Conservation (phyloP, 2,113 vertebrate genomes). For the Micronycteris hirsuta region DNA sequence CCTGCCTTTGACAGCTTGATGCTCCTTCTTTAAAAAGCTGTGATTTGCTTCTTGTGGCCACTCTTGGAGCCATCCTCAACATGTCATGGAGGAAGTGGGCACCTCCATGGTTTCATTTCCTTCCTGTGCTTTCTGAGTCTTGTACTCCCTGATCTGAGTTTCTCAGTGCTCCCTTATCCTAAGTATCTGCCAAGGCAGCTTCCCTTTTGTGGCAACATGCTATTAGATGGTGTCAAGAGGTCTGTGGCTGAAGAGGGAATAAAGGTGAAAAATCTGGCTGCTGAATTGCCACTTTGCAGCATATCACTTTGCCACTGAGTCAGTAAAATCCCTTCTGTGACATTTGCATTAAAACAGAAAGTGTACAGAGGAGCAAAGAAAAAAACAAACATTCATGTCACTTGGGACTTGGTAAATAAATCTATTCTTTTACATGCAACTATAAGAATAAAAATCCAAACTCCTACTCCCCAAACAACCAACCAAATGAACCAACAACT, state of each 20-base stretch:
- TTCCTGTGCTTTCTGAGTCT: not conserved
- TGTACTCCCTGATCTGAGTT: not conserved
- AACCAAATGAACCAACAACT: not conserved
- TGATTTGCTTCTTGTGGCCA: not conserved
- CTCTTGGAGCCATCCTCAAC: not conserved
- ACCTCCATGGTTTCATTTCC: not conserved
- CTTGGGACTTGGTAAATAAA: slow-evolving; percentile 3
- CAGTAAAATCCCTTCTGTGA: not conserved
- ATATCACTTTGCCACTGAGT: not conserved
- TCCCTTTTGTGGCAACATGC: not conserved
- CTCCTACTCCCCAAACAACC: not conserved
- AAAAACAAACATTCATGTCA: not conserved
- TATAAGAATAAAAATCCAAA: not conserved
- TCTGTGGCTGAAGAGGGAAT: not conserved
- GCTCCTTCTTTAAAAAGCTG: not conserved
- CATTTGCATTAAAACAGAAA: not conserved
- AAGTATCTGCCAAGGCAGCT: not conserved
- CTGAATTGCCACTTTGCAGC: not conserved
- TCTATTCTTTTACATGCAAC: not conserved
- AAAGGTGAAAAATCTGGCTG: not conserved
- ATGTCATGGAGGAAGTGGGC: not conserved
- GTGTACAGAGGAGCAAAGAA: not conserved
- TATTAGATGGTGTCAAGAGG: not conserved
- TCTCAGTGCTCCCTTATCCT: not conserved
- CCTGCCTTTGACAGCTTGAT: not conserved